phyloP scores from a whole-genome alignment of 2,888 invertebrate species.

The Sclerodermus sp. region DNA sequence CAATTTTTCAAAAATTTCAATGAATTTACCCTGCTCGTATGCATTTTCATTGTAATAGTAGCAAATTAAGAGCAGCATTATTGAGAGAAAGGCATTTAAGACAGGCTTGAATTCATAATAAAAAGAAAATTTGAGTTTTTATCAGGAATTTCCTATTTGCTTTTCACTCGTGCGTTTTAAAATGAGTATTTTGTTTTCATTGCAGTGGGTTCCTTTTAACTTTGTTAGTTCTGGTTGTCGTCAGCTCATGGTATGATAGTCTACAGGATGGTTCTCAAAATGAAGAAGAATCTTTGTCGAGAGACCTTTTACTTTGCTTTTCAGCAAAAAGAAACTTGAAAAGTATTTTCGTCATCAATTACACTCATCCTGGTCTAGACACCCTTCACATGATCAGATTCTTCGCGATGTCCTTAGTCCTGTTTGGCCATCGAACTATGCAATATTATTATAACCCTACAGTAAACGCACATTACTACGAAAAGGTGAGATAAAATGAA shows the following conservation, averaged over 20 bases:
- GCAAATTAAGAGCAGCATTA: no score
- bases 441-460: conserved; percentile 29
- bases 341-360: conserved; percentile 26
- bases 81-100: no score
- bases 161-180: no score
- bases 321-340: conserved; percentile 37
- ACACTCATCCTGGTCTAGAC: conserved; percentile 37
- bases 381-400: conserved; percentile 37
- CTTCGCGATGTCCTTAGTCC: conserved; percentile 25
- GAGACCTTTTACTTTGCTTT: conserved; percentile 37
- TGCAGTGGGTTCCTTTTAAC: conserved; percentile 20
- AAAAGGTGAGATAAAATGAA: conserved; percentile 32
- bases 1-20: no score
- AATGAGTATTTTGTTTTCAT: conserved; percentile 8
- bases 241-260: conserved; percentile 26
- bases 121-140: neutral
- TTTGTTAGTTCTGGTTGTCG: conserved; percentile 20
- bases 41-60: no score
- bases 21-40: no score
- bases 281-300: neutral
- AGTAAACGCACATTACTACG: conserved; percentile 27
- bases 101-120: no score
- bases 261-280: neutral
- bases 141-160: no score
- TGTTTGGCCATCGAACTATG: conserved; percentile 36